Percentiles rank a stretch among this genome's conserved stretches.
Conservation (phyloP, 1,140 invertebrate genomes). For the Heliconius nattereri region DNA sequence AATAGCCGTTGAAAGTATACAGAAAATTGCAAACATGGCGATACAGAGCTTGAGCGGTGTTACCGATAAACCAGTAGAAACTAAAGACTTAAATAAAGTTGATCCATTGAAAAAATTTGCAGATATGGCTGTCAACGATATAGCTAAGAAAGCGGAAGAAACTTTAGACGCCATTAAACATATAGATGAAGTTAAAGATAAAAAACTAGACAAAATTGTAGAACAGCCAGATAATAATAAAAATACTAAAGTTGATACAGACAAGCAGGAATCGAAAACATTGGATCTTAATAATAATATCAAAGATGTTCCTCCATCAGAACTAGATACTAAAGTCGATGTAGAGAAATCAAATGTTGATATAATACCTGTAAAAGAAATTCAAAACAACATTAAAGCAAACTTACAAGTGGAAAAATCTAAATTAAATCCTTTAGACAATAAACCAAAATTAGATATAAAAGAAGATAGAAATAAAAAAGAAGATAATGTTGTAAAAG, state of each 20-base stretch:
- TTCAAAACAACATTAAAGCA: not conserved
- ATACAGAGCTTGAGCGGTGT: slow-evolving; percentile 73
- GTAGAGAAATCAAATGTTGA: slow-evolving; percentile 19
- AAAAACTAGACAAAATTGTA: slow-evolving; percentile 29
- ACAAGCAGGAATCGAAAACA: slow-evolving; percentile 16
- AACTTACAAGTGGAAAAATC: not conserved
- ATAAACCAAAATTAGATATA: slow-evolving; percentile 14
- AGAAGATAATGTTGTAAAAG: slow-evolving; percentile 19
- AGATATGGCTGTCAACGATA: slow-evolving; percentile 65
- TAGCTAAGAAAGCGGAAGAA: slow-evolving; percentile 66
- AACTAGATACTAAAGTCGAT: not conserved
- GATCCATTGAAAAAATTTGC: slow-evolving; percentile 59
- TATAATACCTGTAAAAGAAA: not conserved
- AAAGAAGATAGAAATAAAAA: slow-evolving; percentile 20
- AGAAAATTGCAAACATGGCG: slow-evolving; percentile 77
- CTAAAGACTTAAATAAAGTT: slow-evolving; percentile 43
- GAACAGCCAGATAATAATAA: slow-evolving; percentile 14
- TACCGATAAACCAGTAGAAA: slow-evolving; percentile 55
- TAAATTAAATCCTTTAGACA: not conserved
- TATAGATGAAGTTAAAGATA: slow-evolving; percentile 48
- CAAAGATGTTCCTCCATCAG: not conserved
- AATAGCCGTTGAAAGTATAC: slow-evolving; percentile 77
- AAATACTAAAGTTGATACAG: slow-evolving; percentile 20
- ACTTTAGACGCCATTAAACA: slow-evolving; percentile 68
- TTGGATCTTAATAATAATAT: not conserved